These are phyloP conservation scores for Erithacus rubecula DNA, from an alignment of 2,797 vertebrate genomes.

Conservation along the genomic window DNA sequence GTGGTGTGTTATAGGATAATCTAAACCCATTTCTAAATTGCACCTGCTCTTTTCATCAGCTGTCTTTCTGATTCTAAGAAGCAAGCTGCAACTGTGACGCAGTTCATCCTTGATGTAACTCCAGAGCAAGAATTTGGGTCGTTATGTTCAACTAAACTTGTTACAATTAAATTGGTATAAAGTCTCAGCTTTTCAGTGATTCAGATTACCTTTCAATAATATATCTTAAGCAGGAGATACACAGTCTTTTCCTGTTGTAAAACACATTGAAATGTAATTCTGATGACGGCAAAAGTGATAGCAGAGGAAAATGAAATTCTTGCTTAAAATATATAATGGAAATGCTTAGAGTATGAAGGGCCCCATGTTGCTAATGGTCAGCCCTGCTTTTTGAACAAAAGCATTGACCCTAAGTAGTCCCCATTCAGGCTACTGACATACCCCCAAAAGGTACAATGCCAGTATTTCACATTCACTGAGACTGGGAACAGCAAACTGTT, in stretches of 20 bases:
- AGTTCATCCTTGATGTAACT: neutral
- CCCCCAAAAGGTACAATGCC: neutral
- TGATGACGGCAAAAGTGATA: neutral
- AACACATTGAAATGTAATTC: neutral
- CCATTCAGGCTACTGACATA: neutral
- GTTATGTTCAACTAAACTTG: neutral
- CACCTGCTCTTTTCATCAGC: conserved; percentile 53
- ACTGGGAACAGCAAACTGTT: neutral
- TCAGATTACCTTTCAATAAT: neutral
- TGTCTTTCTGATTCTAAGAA: conserved; percentile 7
- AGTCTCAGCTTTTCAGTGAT: neutral
- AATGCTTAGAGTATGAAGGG: neutral
- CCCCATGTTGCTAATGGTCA: neutral
- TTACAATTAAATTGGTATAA: neutral
- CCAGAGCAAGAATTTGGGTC: conserved; percentile 19
- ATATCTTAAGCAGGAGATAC: neutral
- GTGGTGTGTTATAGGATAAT: conserved; percentile 21
- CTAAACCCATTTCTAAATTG: conserved; percentile 31
- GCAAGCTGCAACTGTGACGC: conserved; percentile 15
- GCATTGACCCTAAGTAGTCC: neutral
- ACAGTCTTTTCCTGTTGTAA: neutral
- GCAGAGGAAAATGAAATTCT: neutral
- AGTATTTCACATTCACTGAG: neutral
- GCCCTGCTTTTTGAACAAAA: neutral
- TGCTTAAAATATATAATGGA: neutral